Conservation (phyloP, 1,140 invertebrate genomes). For the Lepidurus apus region DNA sequence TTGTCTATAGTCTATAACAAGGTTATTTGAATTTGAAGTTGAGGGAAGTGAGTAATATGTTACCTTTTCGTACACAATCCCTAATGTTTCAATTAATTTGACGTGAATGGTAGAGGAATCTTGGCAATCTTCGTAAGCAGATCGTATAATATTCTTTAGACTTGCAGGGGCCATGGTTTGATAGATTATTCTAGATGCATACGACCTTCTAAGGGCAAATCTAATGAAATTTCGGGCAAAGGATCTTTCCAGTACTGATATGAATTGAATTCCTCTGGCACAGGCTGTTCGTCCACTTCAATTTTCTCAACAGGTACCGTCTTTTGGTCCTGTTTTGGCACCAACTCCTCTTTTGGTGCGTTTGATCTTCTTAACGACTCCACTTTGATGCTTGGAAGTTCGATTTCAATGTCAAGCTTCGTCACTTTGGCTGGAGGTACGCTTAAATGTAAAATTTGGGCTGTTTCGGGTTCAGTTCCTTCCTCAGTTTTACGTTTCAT, state of each 20-base stretch:
- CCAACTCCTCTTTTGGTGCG: conserved; percentile 11
- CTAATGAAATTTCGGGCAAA: conserved; percentile 32
- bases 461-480: neutral
- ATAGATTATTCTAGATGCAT: conserved; percentile 31
- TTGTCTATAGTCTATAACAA: conserved; percentile 16
- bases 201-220: conserved; percentile 5
- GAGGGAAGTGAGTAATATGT: neutral
- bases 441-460: neutral
- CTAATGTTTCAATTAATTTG: conserved; percentile 26
- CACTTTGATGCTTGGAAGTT: neutral
- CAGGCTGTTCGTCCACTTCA: conserved; percentile 13
- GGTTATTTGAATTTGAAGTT: neutral
- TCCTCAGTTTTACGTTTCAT: neutral
- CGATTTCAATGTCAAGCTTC: neutral
- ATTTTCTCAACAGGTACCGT: neutral
- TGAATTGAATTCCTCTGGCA: conserved; percentile 25
- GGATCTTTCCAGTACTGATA: conserved; percentile 35
- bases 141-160: conserved; percentile 26
- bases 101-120: conserved; percentile 31
- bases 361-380: neutral
- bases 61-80: conserved; percentile 30
- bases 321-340: neutral
- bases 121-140: conserved; percentile 33
- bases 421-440: neutral
- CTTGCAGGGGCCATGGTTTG: conserved; percentile 3